phyloP scores from a whole-genome alignment of 2,888 invertebrate species.

The Argyra leucocephala region DNA sequence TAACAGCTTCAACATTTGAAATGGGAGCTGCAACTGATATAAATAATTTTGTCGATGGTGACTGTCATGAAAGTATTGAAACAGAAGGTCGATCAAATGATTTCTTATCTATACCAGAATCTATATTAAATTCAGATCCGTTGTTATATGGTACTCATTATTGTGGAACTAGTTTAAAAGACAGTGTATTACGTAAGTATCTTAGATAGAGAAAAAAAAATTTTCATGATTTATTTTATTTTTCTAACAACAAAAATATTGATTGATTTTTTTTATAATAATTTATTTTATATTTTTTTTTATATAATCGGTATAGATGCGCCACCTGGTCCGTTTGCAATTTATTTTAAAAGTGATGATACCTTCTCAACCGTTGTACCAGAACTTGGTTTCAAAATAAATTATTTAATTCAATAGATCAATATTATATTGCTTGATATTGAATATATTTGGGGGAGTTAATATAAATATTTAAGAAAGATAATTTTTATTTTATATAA shows the following conservation, averaged over 20 bases:
- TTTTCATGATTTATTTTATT: no score
- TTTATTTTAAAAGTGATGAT: slow-evolving; percentile 51
- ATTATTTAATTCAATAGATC: slow-evolving; percentile 29
- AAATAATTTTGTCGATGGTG: slow-evolving; percentile 38
- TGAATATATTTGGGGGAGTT: no score
- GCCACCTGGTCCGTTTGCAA: slow-evolving; percentile 51
- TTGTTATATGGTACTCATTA: slow-evolving; percentile 36
- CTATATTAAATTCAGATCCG: slow-evolving; percentile 42
- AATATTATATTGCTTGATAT: no score
- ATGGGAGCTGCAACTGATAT: neutral
- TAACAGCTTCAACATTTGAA: slow-evolving; percentile 12
- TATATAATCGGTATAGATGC: slow-evolving; percentile 39
- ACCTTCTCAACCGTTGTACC: slow-evolving; percentile 29
- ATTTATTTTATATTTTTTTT: slow-evolving; percentile 20
- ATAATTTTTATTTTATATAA: no score
- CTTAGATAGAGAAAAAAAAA: no score
- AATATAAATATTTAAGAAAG: no score
- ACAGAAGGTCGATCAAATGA: slow-evolving; percentile 46
- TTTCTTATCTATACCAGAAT: slow-evolving; percentile 49
- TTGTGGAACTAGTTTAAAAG: slow-evolving; percentile 33
- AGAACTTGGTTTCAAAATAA: slow-evolving; percentile 36
- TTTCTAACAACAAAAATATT: slow-evolving; percentile 25
- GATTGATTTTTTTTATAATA: neutral
- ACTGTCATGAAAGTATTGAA: slow-evolving; percentile 48
- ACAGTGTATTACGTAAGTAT: slow-evolving; percentile 24